phyloP scores from a whole-genome alignment of 2,888 invertebrate species.

The Hirtodrosophila confusa region DNA sequence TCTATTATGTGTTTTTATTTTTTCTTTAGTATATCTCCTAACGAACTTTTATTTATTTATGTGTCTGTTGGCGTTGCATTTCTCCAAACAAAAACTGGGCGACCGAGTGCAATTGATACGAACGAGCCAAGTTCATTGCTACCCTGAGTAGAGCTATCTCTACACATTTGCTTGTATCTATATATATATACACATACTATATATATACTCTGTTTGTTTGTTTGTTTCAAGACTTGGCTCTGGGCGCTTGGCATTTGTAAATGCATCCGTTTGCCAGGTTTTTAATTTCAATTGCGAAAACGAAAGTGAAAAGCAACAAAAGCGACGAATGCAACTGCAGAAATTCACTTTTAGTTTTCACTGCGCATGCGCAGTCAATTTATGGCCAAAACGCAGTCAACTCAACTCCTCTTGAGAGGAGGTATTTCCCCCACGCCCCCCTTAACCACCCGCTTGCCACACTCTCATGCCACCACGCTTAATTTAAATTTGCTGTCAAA shows the following conservation, averaged over 20 bases:
- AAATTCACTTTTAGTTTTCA: constrained; percentile 73
- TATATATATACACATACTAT: neutral
- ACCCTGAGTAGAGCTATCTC: constrained; percentile 22
- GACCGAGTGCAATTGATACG: constrained; percentile 54
- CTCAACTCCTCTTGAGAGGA: constrained; percentile 14
- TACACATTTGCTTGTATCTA: neutral
- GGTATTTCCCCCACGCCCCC: neutral
- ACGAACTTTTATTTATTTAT: constrained; percentile 62
- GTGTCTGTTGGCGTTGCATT: constrained; percentile 63
- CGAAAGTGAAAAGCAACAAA: constrained; percentile 72
- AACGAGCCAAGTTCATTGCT: constrained; percentile 71
- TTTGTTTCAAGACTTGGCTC: constrained; percentile 20
- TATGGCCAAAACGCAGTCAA: constrained; percentile 53
- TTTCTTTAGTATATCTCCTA: constrained; percentile 17
- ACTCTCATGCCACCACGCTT: constrained; percentile 24
- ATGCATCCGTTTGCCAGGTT: constrained; percentile 79
- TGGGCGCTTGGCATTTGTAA: constrained; percentile 58
- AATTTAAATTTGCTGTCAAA: constrained; percentile 69
- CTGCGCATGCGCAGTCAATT: constrained; percentile 72
- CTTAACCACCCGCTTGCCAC: neutral
- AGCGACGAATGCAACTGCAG: constrained; percentile 35
- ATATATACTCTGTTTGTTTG: constrained; percentile 14
- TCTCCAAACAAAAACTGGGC: constrained; percentile 57
- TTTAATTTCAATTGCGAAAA: constrained; percentile 75
- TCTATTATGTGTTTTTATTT: constrained; percentile 38